Conservation (phyloP, 1,140 invertebrate genomes). For the Cotesia chilonis region DNA sequence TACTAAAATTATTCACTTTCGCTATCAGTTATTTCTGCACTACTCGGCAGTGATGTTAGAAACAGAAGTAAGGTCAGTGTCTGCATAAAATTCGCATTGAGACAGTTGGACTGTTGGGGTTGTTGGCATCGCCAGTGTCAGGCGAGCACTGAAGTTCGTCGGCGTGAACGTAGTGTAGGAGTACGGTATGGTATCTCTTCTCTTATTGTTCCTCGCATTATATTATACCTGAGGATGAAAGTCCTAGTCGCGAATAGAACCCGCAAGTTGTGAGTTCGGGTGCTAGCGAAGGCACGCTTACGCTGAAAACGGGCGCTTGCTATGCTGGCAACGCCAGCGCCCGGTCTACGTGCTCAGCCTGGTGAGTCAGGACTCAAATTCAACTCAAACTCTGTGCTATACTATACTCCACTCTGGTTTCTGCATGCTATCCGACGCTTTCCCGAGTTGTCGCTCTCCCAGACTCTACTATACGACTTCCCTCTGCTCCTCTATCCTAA, state of each 20-base stretch:
- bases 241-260: not conserved
- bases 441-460: constrained; percentile 43
- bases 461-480: constrained; percentile 38
- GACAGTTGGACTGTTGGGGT: constrained; percentile 46
- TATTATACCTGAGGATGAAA: too few relatives aligned
- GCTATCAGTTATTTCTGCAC: constrained; percentile 24
- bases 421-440: constrained; percentile 56
- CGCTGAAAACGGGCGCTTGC: constrained; percentile 48
- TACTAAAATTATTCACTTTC: constrained; percentile 63
- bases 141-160: not conserved
- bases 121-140: constrained; percentile 35
- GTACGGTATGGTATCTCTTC: not conserved
- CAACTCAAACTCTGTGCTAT: constrained; percentile 56
- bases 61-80: constrained; percentile 64
- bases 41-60: not conserved
- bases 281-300: constrained; percentile 7
- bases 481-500: not conserved
- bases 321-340: constrained; percentile 62
- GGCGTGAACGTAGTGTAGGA: not conserved
- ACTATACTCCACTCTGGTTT: constrained; percentile 40
- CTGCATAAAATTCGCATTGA: constrained; percentile 63
- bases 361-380: constrained; percentile 62
- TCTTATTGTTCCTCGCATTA: too few relatives aligned
- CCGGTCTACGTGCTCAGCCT: constrained; percentile 63
- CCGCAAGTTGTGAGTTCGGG: not conserved